These are phyloP conservation scores for Channallabes apus DNA, from an alignment of 2,797 vertebrate genomes.

Conservation along the genomic window DNA sequence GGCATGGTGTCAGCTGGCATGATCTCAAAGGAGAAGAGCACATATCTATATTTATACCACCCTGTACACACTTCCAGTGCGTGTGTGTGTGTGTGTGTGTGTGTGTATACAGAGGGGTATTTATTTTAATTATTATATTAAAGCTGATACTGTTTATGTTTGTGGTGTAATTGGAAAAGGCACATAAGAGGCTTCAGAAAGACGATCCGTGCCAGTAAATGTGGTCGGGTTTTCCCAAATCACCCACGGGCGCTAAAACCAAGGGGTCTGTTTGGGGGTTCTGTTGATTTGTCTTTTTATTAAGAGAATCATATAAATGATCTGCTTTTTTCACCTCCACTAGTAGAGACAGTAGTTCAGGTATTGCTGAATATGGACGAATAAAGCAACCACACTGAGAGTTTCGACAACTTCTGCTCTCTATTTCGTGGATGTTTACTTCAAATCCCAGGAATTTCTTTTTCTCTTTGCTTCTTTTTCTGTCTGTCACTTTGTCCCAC, in stretches of 20 bases:
- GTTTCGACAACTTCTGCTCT: background rate
- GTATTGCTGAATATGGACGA: too few species aligned
- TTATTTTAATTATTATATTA: constrained; percentile 65
- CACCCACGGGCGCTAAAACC: constrained; percentile 75
- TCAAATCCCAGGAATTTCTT: background rate
- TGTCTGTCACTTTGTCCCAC: too few species aligned
- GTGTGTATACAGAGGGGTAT: constrained; percentile 1
- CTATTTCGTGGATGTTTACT: background rate
- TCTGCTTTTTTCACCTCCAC: background rate
- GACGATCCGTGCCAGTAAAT: constrained; percentile 70
- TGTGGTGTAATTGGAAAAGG: constrained; percentile 75
- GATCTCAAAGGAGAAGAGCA: constrained; percentile 77
- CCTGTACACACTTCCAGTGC: constrained; percentile 63
- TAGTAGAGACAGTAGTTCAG: background rate
- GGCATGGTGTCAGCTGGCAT: constrained; percentile 81
- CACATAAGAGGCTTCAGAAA: constrained; percentile 74
- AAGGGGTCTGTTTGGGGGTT: constrained; percentile 11
- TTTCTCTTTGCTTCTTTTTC: background rate
- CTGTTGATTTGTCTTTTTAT: background rate
- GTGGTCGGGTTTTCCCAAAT: constrained; percentile 71
- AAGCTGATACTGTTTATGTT: constrained; percentile 82
- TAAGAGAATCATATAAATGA: constrained; percentile 28
- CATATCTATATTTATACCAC: constrained; percentile 75
- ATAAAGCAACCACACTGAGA: background rate
- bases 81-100: constrained; percentile 25